Evolutionary conservation across 2,888 invertebrate species (phyloP).

Genomic region (Himalopsyche japonica): DNA sequence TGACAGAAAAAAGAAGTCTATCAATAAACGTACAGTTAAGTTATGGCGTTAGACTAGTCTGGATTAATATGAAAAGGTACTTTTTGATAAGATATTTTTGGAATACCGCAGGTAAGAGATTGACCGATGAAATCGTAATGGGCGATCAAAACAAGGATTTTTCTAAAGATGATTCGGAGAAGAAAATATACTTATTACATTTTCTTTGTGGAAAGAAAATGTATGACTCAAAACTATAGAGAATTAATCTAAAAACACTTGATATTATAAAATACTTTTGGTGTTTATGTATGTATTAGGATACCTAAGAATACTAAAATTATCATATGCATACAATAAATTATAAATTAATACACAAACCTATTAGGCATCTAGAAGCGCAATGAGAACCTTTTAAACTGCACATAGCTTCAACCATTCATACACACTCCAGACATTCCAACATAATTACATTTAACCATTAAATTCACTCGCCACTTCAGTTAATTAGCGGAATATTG

Average conservation of each 20-base stretch:
- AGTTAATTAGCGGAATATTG: not conserved
- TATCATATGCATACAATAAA: not conserved
- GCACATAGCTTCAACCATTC: not conserved
- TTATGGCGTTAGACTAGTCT: not conserved
- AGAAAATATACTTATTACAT: not conserved
- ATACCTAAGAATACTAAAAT: conserved; percentile 1
- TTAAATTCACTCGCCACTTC: not conserved
- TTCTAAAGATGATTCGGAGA: not conserved
- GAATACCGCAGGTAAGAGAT: not conserved
- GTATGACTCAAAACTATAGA: not conserved
- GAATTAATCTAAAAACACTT: not conserved
- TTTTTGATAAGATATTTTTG: not conserved
- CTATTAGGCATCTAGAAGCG: conserved; percentile 1
- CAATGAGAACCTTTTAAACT: not conserved
- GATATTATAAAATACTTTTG: conserved; percentile 4
- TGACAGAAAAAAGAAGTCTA: not conserved
- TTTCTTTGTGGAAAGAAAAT: not conserved
- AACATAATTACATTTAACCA: not conserved
- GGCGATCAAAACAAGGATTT: not conserved
- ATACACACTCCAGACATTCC: not conserved
- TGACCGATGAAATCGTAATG: not conserved
- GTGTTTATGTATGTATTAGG: not conserved
- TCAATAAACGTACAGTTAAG: not conserved
- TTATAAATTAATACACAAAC: conserved; percentile 3
- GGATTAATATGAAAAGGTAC: not conserved